Evolutionary conservation across 2,888 invertebrate genomes (phyloP), one percentile per base, ranked within the genome.

Genomic region (Melanargia galathea): DNA sequence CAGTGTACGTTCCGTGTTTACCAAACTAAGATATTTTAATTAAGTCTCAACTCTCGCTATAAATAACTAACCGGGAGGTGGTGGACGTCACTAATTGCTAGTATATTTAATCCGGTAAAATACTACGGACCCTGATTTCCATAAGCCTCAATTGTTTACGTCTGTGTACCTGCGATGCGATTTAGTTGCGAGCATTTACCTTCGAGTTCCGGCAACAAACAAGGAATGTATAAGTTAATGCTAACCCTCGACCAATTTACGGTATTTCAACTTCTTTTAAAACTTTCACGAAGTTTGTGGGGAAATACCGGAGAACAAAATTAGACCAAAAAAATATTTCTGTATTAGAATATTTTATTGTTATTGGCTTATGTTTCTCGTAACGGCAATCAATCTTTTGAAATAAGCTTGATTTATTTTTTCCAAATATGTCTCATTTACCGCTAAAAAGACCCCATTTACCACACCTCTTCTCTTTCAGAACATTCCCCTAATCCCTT

Each of bases 51-150:
- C 81, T 85, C 86, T 84, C 75, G 83, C 86, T 81, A 89, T 90
- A 90, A 90, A 89, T 87, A 89, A 88, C 86, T 85, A 80, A 81
- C 78, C 74, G 71, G 77, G 77, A 79, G 79, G 72, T 71, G 78
- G 80, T 75, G 79, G 82, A 77, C 80, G 79, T 81, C 84, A 87
- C 89, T 90, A 90, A 90, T 91, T 89, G 87, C 86, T 82, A 87
- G 84, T 90, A 86, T 86, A 89, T 90, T 87, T 90, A 90, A 90
- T 89, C 90, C 88, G 76, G 84, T 86, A 86, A 89, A 90, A 88
- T 88, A 86, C 84, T 82, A 81, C 81, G 80, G 82, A 75, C 82
- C 84, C 86, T 87, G 87, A 89, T 90, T 90, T 89, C 87, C 89
- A 90, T 90, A 90, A 88, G 89, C 88, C 86, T 84, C 87, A 87